Evolutionary conservation across 2,888 invertebrate species (phyloP), one percentile per base, ranked within the genome.

Genomic region (Neocrepidodera transversa): DNA sequence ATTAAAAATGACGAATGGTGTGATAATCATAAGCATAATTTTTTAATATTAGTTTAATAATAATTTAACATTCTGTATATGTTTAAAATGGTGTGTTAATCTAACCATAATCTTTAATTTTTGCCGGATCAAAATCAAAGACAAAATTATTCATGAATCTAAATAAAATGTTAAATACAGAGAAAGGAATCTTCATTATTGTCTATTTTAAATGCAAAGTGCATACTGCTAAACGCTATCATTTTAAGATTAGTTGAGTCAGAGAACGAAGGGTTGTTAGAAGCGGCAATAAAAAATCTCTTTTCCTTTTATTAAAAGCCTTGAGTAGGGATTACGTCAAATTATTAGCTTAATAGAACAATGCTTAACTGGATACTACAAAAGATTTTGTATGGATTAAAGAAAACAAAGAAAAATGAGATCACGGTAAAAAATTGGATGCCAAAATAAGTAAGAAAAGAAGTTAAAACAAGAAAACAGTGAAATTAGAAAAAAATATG

Each of bases 191-290:
- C n/a, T 50, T 23, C 36, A 50, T 50, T 23, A 50, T 23, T 54
- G 23, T 47, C 54, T 42, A 32, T 28, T 54, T 36, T 38, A 17
- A 45, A 54, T 54, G 54, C 54, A 54, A 54, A 54, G 45, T 47
- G 36, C 45, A 36, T 13, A 23, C 17, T 36, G 54, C 11, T 36
- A 36, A 45, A 54, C 45, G 54, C 45, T 47, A 54, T 54, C 54
- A 54, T 54, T 54, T 54, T 54, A 47, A 54, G 54, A 54, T 54
- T 54, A 54, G 54, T 54, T 47, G 54, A 54, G 36, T 54, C 45
- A 45, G 26, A 42, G 36, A 50, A 54, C 17, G 45, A 60, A 60
- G 60, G 60, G 60, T 60, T 47, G 36, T 28, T 16, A 18, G 28
- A 13, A 17, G 43, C 18, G 6, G 35, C 4, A 8, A 38, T 38